Conservation (phyloP, 2,797 vertebrate genomes). For the Melanotaenia nigrans region DNA sequence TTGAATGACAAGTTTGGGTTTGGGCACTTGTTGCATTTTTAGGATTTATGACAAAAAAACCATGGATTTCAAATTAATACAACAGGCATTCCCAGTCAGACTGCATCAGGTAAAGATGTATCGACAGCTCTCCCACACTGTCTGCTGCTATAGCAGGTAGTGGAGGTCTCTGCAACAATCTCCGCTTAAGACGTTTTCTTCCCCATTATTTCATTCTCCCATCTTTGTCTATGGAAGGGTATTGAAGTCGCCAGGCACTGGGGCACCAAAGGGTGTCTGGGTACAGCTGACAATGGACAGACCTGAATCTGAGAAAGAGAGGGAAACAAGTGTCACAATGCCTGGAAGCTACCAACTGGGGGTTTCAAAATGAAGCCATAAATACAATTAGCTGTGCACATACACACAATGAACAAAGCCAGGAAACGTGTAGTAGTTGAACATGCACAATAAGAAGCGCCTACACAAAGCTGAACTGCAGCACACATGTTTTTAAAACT, state of each 20-base stretch:
- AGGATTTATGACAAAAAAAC: conserved; percentile 14
- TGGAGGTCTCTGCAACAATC: background rate
- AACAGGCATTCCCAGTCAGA: background rate
- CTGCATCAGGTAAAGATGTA: background rate
- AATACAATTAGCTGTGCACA: conserved; percentile 39
- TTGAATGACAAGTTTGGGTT: background rate
- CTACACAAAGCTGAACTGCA: conserved; percentile 45
- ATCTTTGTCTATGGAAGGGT: conserved; percentile 25
- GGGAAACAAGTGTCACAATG: conserved; percentile 70
- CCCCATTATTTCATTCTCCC: conserved; percentile 22
- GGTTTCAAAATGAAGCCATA: conserved; percentile 64
- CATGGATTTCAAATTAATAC: conserved; percentile 16
- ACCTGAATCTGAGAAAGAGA: conserved; percentile 87
- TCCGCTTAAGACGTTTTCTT: background rate
- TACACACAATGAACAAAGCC: conserved; percentile 67
- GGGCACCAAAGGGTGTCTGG: conserved; percentile 93
- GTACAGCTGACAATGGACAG: conserved; percentile 92
- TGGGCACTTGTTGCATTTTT: background rate
- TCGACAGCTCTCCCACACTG: background rate
- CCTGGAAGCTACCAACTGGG: conserved; percentile 62
- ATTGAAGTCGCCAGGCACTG: conserved; percentile 41
- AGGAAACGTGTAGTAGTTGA: conserved; percentile 66
- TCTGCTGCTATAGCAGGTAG: conserved; percentile 9
- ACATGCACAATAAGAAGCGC: conserved; percentile 31
- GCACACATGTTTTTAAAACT: conserved; percentile 22